Percentiles rank a stretch among this genome's conserved stretches.
phyloP scores from a whole-genome alignment of 2,888 invertebrate species.

The Diarsia mendica region DNA sequence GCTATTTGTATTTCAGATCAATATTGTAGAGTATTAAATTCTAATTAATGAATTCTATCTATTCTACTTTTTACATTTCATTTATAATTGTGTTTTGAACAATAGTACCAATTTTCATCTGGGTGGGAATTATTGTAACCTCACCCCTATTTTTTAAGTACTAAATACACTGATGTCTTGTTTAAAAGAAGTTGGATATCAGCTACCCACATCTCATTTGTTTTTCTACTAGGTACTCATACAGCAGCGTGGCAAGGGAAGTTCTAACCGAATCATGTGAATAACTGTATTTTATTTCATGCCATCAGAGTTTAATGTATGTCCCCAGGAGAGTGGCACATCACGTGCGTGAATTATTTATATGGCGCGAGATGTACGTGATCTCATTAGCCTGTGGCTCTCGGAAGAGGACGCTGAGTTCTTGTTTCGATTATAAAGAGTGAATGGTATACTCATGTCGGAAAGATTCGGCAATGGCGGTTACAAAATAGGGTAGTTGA shows the following conservation, averaged over 20 bases:
- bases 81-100: no score
- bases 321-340: constrained; percentile 8
- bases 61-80: no score
- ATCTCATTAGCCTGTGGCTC: constrained; percentile 33
- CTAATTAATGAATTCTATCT: no score
- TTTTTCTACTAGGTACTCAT: not conserved
- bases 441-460: not conserved
- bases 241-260: not conserved
- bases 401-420: constrained; percentile 10
- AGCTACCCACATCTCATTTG: not conserved
- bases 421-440: not conserved
- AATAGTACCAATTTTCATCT: no score
- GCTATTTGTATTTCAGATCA: no score
- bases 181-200: not conserved
- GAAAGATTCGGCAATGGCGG: not conserved
- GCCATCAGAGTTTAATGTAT: constrained; percentile 30
- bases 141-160: no score
- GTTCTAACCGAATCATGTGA: not conserved
- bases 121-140: no score
- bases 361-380: constrained; percentile 28
- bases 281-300: constrained; percentile 16
- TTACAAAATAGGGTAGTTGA: not conserved
- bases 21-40: no score
- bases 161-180: not conserved
- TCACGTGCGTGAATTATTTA: constrained; percentile 48